A percentile compares a stretch with the other conserved stretches of the same genome.
Evolutionary conservation across 2,113 vertebrate genomes (phyloP).

Genomic region (Nerophis lumbriciformis): DNA sequence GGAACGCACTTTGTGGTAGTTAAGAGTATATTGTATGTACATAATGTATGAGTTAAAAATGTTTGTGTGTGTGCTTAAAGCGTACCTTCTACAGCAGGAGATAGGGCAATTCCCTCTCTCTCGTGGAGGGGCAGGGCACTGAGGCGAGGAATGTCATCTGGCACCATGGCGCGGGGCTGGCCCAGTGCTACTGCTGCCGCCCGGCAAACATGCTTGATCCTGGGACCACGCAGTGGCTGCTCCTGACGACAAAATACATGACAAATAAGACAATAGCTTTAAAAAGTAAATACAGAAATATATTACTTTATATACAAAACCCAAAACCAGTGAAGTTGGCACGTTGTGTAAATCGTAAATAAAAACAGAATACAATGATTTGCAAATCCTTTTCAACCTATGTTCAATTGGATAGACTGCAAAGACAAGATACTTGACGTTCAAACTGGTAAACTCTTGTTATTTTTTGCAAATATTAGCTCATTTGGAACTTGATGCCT

Average conservation of each 20-base stretch:
- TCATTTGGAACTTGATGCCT: too few relatives aligned
- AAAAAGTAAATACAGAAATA: background rate
- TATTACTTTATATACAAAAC: too few relatives aligned
- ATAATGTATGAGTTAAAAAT: background rate
- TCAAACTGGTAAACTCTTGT: too few relatives aligned
- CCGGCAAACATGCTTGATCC: slow-evolving; percentile 89
- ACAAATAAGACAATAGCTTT: background rate
- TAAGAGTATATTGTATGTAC: background rate
- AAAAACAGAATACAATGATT: too few relatives aligned
- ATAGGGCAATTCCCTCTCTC: slow-evolving; percentile 76
- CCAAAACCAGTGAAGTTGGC: too few relatives aligned
- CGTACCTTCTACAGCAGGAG: slow-evolving; percentile 73
- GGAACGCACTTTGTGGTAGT: background rate
- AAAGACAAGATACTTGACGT: too few relatives aligned
- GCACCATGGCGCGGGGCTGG: slow-evolving; percentile 85
- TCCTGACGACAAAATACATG: slow-evolving; percentile 53
- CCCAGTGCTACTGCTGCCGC: slow-evolving; percentile 87
- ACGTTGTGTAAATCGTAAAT: too few relatives aligned
- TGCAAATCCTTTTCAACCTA: too few relatives aligned
- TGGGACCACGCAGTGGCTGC: slow-evolving; percentile 77
- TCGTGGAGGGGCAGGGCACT: slow-evolving; percentile 86
- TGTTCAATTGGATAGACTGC: too few relatives aligned
- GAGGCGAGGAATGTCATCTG: slow-evolving; percentile 86
- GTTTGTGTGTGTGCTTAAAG: background rate
- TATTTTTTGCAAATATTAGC: too few relatives aligned